Evolutionary conservation across 1,140 invertebrate genomes (phyloP), one percentile per base, ranked within the genome.

Genomic region (Heliothis subflexa): DNA sequence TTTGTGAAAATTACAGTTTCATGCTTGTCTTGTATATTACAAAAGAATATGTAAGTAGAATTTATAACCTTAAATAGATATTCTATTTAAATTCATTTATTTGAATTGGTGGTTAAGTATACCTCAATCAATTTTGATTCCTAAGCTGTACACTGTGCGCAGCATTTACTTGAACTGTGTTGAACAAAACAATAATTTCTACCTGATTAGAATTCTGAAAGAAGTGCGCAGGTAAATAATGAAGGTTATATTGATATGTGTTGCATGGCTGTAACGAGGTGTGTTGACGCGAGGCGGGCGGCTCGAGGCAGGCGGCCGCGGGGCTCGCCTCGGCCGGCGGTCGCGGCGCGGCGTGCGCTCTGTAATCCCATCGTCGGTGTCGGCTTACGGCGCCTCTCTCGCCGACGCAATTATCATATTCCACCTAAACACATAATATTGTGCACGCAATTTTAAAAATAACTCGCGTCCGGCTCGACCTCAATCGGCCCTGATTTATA

Each of bases 391-490:
- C 91, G 92, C 91, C 92, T 93, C 90, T 80, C 70, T 85, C 80
- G 79, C 80, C 85, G 83, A 86, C 84, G 91, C 91, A 94, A 94
- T 94, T 94, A 94, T 94, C 91, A 94, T 93, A 93, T 94, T 93
- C 91, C 89, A 91, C 91, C 93, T 94, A 94, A 94, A 94, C 93
- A 93, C 91, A 92, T 93, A 91, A 93, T 93, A 93, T 91, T 91
- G 90, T 89, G 90, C 90, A 90, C 88, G 93, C 93, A 93, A 93
- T 94, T 93, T 94, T 88, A 92, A 91, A 94, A 93, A 94, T 93
- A 93, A 91, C 88, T 86, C 81, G 87, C 86, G 90, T 90, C 89
- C 89, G 89, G 85, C 81, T 87, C 90, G 88, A 92, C 89, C 88
- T 89, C 88, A 87, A 91, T 90, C 89, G 88, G 86, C 78, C 82